Evolutionary conservation across 2,797 vertebrate species (phyloP), one percentile per base, ranked within the genome.

Genomic region (Diplodus puntazzo): DNA sequence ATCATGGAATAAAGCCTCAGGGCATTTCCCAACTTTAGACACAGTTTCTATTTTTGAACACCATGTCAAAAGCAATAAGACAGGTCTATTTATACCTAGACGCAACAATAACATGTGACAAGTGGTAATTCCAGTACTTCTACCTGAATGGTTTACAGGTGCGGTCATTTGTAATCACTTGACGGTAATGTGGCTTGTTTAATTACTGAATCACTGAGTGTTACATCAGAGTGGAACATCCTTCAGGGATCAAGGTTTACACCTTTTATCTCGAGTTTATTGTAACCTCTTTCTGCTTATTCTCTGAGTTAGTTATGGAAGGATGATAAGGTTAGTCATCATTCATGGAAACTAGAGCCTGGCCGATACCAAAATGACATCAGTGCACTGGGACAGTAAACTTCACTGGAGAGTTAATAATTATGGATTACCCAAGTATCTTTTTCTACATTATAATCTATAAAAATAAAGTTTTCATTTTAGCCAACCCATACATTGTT

Each of bases 211-310:
- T 34, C 34, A 34, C 6, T 34, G 7, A 66, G 1, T 0, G 7
- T 39, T 27, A 25, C 16, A 8, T 68, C 64, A 78, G 2, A 61
- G 13, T 12, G 23, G 53, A 70, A 30, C 2, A 27, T 53, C 57
- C 10, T 1, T 52, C 42, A 30, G 50, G 23, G 67, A 23, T 68
- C 58, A 82, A 80, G 42, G 52, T 88, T 90, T 54, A 69, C 48
- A 59, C 25, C 50, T 8, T 80, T 82, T 79, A 79, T 80, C 53
- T 86, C 11, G 16, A 66, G 10, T 76, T 21, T 57, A 21, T 80
- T 66, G 77, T 30, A 53, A 30, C 34, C 10, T 45, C 25, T 68
- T 69, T 30, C 27, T 0, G 0, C 27, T 68, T 73, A 27, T 63
- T 34, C 12, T 68, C 18, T 60, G 39, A 75, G 2, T 42, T 45